Conservation (phyloP, 2,888 invertebrate genomes). For the Sepioteuthis lessoniana region DNA sequence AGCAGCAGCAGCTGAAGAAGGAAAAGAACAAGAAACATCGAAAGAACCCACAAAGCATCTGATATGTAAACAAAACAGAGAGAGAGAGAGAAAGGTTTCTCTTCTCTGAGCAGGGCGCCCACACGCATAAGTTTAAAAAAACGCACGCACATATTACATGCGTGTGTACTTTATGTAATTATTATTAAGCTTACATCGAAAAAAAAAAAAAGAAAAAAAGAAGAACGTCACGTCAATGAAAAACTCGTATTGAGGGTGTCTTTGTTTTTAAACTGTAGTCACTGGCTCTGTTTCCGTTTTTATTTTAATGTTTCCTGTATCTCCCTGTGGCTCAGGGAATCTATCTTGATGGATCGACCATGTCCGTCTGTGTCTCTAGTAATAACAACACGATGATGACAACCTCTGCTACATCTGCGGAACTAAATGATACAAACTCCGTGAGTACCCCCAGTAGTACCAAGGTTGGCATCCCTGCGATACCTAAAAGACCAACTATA, state of each 20-base stretch:
- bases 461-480: not conserved
- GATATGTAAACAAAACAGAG: not conserved
- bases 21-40: not conserved
- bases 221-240: too few species aligned
- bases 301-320: too few species aligned
- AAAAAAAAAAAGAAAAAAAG: too few species aligned
- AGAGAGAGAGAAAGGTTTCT: too few species aligned
- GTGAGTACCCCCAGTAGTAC: not conserved
- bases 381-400: conserved; percentile 25
- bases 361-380: not conserved
- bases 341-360: not conserved
- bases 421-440: not conserved
- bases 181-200: too few species aligned
- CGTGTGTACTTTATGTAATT: not conserved
- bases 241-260: too few species aligned
- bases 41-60: not conserved
- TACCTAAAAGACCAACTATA: not conserved
- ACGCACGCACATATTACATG: too few species aligned
- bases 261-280: too few species aligned
- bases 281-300: too few species aligned
- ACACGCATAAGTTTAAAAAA: not conserved
- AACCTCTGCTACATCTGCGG: not conserved
- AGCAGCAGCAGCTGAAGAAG: not conserved
- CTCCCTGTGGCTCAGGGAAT: not conserved
- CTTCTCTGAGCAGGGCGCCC: not conserved